phyloP scores from a whole-genome alignment of 2,888 invertebrate genomes.

The Bruchidius siliquastri region DNA sequence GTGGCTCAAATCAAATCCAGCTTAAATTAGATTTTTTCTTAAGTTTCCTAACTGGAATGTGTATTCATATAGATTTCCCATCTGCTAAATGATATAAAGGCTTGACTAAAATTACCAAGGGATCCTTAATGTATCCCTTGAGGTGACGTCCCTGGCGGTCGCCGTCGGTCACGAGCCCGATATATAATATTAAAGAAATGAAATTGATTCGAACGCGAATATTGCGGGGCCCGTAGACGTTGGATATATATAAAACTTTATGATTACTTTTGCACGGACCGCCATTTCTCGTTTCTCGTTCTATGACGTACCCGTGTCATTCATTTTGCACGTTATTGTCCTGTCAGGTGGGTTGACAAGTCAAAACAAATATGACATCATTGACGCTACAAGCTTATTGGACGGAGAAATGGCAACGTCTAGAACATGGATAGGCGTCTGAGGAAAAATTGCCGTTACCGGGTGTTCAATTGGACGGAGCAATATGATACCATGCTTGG shows the following conservation, averaged over 20 bases:
- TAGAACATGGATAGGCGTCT: too few species aligned
- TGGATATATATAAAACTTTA: constrained; percentile 43
- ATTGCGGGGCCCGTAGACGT: constrained; percentile 15
- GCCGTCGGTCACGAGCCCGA: constrained; percentile 45
- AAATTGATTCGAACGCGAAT: constrained; percentile 41
- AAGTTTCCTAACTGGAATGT: too few species aligned
- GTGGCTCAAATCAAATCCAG: too few species aligned
- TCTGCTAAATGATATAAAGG: too few species aligned
- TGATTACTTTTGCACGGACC: constrained; percentile 38
- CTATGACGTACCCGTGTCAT: neutral
- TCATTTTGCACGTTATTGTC: neutral
- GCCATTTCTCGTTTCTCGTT: neutral
- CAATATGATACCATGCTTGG: too few species aligned
- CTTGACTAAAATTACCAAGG: neutral
- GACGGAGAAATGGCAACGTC: too few species aligned
- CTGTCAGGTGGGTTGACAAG: neutral
- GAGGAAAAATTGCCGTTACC: too few species aligned
- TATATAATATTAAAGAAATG: constrained; percentile 46
- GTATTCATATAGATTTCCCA: too few species aligned
- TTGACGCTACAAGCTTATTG: neutral
- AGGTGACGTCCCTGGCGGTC: constrained; percentile 14
- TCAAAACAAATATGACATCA: neutral
- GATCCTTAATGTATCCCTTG: neutral
- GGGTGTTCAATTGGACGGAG: too few species aligned
- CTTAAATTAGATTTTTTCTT: too few species aligned